Evolutionary conservation across 2,888 invertebrate species (phyloP), one percentile per base, ranked within the genome.

Genomic region (Caprella mutica): DNA sequence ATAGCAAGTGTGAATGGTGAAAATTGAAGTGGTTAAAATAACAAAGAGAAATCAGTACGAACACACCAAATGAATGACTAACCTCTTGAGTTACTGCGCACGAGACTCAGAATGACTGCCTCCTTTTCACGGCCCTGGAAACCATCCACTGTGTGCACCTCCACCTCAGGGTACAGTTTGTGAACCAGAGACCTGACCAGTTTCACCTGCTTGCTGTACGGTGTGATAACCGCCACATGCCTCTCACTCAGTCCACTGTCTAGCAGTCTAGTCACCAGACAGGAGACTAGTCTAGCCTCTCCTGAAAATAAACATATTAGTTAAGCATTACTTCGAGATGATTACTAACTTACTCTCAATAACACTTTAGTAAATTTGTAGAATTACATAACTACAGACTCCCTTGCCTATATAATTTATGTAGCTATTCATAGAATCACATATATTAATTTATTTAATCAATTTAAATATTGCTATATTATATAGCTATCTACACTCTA

Each of bases 101-200:
- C 79, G 55, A 80, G 68, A 5, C 78, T 77, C 43, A 80, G 70
- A 29, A 80, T 68, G 5, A 80, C 76, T 4, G 75, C 78, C 68
- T 80, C 79, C 63, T 78, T 78, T 69, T 80, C 79, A 59, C 78
- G 71, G 0, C 80, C 80, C 69, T 80, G 80, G 67, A 79, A 80
- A 2, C 78, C 78, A 69, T 80, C 80, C 2, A 80, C 78, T 2
- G 78, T 76, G 61, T 75, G 75, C 6, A 79, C 74, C 68, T 78
- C 77, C 6, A 77, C 58, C 8, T 65, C 61, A 1, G 67, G 67
- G 38, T 66, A 64, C 30, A 65, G 57, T 5, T 65, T 56, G 3
- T 68, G 66, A 52, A 77, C 67, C 35, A 72, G 69, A 40, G 69
- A 63, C 46, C 74, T 68, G 30, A 78, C 69, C 24, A 77, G 67